A percentile compares a stretch with the other conserved stretches of the same genome.
These are phyloP conservation scores for Cephus rjabovi DNA, from an alignment of 2,888 invertebrate genomes.

Conservation along the genomic window DNA sequence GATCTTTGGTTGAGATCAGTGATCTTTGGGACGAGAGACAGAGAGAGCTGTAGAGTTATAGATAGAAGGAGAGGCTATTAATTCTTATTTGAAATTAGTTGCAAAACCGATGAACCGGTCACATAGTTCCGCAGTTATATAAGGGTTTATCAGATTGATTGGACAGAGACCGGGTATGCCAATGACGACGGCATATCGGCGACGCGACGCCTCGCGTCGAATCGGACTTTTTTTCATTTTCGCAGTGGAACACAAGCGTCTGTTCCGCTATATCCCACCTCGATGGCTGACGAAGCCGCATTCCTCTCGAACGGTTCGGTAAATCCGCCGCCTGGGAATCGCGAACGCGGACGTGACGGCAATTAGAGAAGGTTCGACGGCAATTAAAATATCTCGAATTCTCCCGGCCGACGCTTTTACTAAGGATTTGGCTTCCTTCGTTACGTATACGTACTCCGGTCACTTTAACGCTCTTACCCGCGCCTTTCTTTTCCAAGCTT, in stretches of 20 bases:
- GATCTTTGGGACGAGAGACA: slow-evolving; percentile 22
- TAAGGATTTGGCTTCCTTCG: not conserved
- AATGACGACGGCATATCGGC: not conserved
- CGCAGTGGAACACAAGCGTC: not conserved
- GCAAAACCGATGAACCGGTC: not conserved
- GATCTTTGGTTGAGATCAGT: slow-evolving; percentile 7
- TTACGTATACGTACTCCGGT: not conserved
- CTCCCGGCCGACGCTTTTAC: not conserved
- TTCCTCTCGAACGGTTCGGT: not conserved
- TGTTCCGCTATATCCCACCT: not conserved
- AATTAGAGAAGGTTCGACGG: slow-evolving; percentile 1
- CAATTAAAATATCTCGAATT: slow-evolving; percentile 7
- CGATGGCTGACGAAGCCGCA: not conserved
- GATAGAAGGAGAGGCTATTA: not conserved
- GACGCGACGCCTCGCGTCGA: not conserved
- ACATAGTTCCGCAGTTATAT: not conserved
- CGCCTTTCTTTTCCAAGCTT: not conserved
- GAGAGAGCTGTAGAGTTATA: not conserved
- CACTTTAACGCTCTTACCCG: not conserved
- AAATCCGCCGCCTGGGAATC: not conserved
- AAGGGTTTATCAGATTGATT: not conserved
- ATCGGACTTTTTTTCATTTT: not conserved
- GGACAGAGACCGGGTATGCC: not conserved
- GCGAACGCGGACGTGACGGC: slow-evolving; percentile 6
- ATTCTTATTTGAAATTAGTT: not conserved